These are phyloP conservation scores for Danio kyathit DNA, from an alignment of 2,797 vertebrate genomes.

Conservation along the genomic window DNA sequence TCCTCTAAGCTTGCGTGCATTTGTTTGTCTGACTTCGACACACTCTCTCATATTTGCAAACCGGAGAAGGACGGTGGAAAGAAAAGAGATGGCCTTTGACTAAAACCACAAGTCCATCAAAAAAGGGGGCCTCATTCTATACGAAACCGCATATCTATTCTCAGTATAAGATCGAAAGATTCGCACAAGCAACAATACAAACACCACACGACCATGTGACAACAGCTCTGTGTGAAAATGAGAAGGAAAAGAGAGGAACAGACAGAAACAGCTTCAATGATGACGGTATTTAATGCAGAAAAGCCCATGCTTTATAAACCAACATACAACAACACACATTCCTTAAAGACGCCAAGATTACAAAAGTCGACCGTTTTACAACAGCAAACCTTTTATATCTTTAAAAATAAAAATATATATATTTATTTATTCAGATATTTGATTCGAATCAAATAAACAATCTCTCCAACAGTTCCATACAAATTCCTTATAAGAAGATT, in stretches of 20 bases:
- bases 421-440: constrained; percentile 26
- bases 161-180: constrained; percentile 20
- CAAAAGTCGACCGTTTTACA: constrained; percentile 19
- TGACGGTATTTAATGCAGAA: constrained; percentile 73
- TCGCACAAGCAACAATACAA: constrained; percentile 36
- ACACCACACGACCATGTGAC: constrained; percentile 25
- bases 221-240: constrained; percentile 45
- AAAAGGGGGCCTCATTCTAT: constrained; percentile 36
- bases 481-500: constrained; percentile 57
- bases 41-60: not conserved
- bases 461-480: constrained; percentile 47
- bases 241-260: constrained; percentile 32
- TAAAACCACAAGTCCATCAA: constrained; percentile 44
- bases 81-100: constrained; percentile 28
- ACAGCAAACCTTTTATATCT: constrained; percentile 32
- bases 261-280: constrained; percentile 16
- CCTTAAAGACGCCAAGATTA: constrained; percentile 49
- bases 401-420: constrained; percentile 41
- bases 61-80: constrained; percentile 37
- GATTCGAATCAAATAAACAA: constrained; percentile 36
- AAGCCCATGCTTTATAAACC: constrained; percentile 77
- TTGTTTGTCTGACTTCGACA: constrained; percentile 14
- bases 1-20: not conserved
- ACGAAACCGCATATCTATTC: constrained; percentile 24
- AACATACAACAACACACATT: constrained; percentile 74